Conservation (phyloP, 2,113 vertebrate species). For the Tyto alba region DNA sequence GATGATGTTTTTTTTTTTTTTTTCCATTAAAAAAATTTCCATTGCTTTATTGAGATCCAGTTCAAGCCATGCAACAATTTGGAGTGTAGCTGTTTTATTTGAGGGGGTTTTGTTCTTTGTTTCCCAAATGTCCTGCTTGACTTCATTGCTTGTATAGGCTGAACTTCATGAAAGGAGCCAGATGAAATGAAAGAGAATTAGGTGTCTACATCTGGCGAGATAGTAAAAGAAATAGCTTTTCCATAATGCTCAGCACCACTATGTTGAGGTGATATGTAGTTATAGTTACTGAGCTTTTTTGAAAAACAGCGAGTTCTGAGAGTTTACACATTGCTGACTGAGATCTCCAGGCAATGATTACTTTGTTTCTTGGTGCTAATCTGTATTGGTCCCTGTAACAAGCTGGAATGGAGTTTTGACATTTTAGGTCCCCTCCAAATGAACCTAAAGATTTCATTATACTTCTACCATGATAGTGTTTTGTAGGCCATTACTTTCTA, state of each 20-base stretch:
- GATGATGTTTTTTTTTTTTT: not conserved
- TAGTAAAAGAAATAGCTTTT: not conserved
- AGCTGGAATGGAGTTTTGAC: conserved; percentile 62
- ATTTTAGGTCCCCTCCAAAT: conserved; percentile 68
- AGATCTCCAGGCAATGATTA: not conserved
- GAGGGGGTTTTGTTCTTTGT: not conserved
- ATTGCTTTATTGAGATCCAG: not conserved
- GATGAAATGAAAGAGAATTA: not conserved
- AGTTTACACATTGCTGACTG: not conserved
- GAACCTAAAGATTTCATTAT: conserved; percentile 67
- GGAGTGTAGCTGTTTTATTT: not conserved
- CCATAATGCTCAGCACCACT: not conserved
- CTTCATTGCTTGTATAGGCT: not conserved
- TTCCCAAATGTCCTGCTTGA: accelerated
- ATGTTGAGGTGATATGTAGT: not conserved
- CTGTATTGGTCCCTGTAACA: not conserved
- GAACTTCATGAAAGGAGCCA: not conserved
- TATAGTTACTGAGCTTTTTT: not conserved
- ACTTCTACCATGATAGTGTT: conserved; percentile 44
- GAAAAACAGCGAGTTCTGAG: not conserved
- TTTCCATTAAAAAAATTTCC: not conserved
- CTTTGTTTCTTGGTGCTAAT: not conserved
- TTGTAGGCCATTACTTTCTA: conserved; percentile 66
- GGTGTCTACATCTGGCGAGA: not conserved
- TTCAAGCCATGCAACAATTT: not conserved